phyloP scores from a whole-genome alignment of 2,113 vertebrate genomes.

The Crotalus helleri region DNA sequence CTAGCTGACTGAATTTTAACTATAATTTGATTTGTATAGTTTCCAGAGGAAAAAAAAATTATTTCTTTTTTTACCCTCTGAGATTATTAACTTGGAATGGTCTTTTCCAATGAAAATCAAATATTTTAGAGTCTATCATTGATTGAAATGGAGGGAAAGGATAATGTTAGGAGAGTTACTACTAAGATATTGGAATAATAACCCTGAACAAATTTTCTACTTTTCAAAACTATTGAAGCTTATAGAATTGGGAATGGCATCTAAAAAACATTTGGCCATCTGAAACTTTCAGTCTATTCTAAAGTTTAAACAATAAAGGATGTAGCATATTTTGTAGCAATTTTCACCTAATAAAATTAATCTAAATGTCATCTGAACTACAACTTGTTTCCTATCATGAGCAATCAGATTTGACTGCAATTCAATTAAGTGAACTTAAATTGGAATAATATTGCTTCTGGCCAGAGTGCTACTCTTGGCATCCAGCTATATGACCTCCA shows the following conservation, averaged over 20 bases:
- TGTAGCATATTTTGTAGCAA: not conserved
- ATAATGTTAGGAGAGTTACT: not conserved
- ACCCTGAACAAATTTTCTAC: not conserved
- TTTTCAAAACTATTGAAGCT: conserved; percentile 25
- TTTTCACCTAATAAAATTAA: not conserved
- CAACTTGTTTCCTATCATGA: not conserved
- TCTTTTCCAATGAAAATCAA: not conserved
- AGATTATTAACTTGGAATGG: not conserved
- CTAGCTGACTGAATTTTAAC: conserved; percentile 37
- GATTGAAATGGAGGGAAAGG: not conserved
- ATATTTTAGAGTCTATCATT: not conserved
- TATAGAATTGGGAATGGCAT: not conserved
- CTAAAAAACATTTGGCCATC: not conserved
- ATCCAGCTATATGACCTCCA: not conserved
- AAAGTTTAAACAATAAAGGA: not conserved
- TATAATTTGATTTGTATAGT: not conserved
- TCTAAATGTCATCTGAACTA: conserved; percentile 12
- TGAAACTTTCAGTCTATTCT: conserved; percentile 22
- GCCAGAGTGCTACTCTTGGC: not conserved
- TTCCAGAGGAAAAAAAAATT: not conserved
- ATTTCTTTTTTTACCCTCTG: not conserved
- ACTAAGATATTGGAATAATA: not conserved
- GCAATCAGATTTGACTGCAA: conserved; percentile 16
- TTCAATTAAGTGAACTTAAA: conserved; percentile 29
- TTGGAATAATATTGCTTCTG: conserved; percentile 16